Percentiles rank a stretch among this genome's conserved stretches.
These are phyloP conservation scores for Hyperoplus lanceolatus DNA, from an alignment of 2,797 vertebrate genomes.

Conservation along the genomic window DNA sequence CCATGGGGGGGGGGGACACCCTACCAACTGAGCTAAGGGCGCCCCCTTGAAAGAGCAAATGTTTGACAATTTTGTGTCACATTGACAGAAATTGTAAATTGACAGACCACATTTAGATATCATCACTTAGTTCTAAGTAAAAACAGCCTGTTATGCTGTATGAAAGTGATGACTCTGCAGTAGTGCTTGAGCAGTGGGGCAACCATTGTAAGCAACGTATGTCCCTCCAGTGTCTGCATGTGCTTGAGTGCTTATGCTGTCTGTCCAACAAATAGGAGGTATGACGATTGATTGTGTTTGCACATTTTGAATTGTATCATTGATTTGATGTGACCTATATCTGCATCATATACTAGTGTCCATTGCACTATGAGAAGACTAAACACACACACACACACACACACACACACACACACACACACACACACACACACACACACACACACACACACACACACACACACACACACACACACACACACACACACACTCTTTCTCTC, in stretches of 20 bases:
- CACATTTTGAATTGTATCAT: conserved; percentile 23
- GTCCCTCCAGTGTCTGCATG: background rate
- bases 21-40: no score
- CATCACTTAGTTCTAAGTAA: background rate
- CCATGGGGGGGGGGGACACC: no score
- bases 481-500: no score
- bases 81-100: background rate
- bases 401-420: no score
- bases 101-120: background rate
- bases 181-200: background rate
- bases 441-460: no score
- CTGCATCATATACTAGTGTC: conserved; percentile 38
- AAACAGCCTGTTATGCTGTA: no score
- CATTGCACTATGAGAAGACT: conserved; percentile 43
- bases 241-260: background rate
- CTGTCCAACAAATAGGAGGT: background rate
- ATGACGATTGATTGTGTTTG: conserved; percentile 33
- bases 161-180: background rate
- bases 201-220: conserved; percentile 5
- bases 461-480: no score
- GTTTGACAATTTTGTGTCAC: conserved; percentile 11
- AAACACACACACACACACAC: conserved; percentile 24
- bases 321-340: conserved; percentile 42
- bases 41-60: background rate
- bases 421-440: no score